Conservation (phyloP, 35 echinoderm and acorn worm species). For the Strongylocentrotus purpuratus region DNA sequence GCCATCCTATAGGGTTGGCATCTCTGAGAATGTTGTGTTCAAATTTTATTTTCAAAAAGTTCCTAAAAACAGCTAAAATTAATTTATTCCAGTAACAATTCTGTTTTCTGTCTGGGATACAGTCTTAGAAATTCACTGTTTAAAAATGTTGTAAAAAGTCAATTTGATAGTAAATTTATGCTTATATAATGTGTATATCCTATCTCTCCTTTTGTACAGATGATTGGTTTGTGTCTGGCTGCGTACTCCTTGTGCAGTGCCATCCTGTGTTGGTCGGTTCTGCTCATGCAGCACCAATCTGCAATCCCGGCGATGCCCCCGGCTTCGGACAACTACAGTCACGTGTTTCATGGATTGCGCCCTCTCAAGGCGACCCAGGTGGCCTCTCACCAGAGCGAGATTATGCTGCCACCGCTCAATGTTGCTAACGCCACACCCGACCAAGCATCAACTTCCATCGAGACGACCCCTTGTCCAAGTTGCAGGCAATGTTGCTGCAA, state of each 20-base stretch:
- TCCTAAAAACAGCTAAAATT: no score
- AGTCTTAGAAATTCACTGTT: no score
- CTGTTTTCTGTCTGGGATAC: no score
- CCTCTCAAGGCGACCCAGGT: constrained; percentile 33
- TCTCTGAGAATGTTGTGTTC: no score
- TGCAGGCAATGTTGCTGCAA: constrained; percentile 23
- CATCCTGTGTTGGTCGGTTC: constrained; percentile 32
- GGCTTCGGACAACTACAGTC: constrained; percentile 26
- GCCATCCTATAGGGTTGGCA: no score
- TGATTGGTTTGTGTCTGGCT: constrained; percentile 27
- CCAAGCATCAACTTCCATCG: background rate
- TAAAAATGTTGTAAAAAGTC: no score
- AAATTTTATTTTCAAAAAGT: no score
- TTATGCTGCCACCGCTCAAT: background rate
- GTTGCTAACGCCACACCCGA: background rate
- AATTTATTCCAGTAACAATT: no score
- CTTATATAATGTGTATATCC: no score
- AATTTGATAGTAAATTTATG: no score
- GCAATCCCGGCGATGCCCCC: background rate
- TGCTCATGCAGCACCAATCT: background rate
- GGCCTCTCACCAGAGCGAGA: constrained; percentile 38
- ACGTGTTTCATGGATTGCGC: background rate
- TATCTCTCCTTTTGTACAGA: background rate
- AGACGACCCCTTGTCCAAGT: background rate
- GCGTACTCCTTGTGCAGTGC: constrained; percentile 36